Percentiles rank a stretch among this genome's conserved stretches.
Evolutionary conservation across 2,888 invertebrate genomes (phyloP).

Genomic region (Chaetogeoica ovagalla): DNA sequence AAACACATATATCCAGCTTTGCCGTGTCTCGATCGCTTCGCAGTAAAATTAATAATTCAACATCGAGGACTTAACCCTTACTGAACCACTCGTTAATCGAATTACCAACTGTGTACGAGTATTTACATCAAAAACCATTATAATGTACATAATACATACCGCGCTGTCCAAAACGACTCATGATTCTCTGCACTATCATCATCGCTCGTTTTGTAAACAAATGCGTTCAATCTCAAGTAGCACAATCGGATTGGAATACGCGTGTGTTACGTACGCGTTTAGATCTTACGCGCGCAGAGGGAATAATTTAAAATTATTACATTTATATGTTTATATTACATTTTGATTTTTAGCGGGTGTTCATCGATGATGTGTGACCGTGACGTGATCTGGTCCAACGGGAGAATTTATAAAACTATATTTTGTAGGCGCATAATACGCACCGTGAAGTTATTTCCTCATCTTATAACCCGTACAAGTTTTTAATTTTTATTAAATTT

Average conservation of each 20-base stretch:
- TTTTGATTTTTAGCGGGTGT: too few species aligned
- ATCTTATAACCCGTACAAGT: too few species aligned
- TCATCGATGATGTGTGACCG: not conserved
- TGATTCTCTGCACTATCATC: not conserved
- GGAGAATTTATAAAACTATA: too few species aligned
- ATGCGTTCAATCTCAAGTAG: not conserved
- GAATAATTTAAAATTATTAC: not conserved
- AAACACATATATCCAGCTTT: too few species aligned
- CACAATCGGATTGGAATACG: too few species aligned
- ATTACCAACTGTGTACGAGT: not conserved
- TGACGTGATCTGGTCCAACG: too few species aligned
- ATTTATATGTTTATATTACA: too few species aligned
- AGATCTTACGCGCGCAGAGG: not conserved
- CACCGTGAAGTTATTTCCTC: too few species aligned
- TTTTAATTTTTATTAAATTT: too few species aligned
- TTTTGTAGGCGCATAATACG: too few species aligned
- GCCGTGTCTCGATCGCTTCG: not conserved
- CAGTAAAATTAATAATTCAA: conserved; percentile 24
- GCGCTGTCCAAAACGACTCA: not conserved
- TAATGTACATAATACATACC: not conserved
- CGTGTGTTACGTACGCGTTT: not conserved
- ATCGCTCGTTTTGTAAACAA: not conserved
- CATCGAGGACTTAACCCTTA: not conserved
- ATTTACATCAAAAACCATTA: not conserved
- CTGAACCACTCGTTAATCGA: not conserved